A percentile compares a stretch with the other conserved stretches of the same genome.
These are phyloP conservation scores for Zaprionus africanus DNA, from an alignment of 1,140 invertebrate genomes.

Conservation along the genomic window DNA sequence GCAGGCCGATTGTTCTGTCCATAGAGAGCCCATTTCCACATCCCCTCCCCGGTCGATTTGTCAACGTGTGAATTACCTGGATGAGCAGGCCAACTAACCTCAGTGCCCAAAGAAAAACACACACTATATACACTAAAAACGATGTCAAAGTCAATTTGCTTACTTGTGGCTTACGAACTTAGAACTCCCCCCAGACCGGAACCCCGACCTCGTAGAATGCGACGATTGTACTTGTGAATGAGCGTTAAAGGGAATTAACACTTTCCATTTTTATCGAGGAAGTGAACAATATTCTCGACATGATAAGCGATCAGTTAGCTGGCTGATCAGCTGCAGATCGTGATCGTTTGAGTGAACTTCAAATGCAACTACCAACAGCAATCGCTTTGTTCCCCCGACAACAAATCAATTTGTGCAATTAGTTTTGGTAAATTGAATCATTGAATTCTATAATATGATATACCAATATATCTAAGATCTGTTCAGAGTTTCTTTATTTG, in stretches of 20 bases:
- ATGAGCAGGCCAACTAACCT: constrained; percentile 42
- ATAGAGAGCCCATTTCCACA: background rate
- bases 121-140: constrained; percentile 30
- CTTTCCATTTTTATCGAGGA: constrained; percentile 57
- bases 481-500: too few species aligned
- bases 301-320: constrained; percentile 8
- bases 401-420: background rate
- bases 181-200: constrained; percentile 41
- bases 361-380: background rate
- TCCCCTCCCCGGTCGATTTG: constrained; percentile 15
- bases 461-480: background rate
- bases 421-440: background rate
- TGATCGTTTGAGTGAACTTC: background rate
- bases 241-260: constrained; percentile 64
- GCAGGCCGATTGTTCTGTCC: constrained; percentile 55
- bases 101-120: constrained; percentile 17
- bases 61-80: constrained; percentile 66
- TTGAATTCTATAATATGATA: background rate
- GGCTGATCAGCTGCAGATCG: background rate
- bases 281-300: background rate
- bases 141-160: constrained; percentile 70
- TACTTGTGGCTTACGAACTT: constrained; percentile 27
- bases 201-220: constrained; percentile 3
- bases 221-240: constrained; percentile 36
- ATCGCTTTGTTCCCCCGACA: background rate